Conservation (phyloP, 2,113 vertebrate species). For the Erpornis zantholeuca region DNA sequence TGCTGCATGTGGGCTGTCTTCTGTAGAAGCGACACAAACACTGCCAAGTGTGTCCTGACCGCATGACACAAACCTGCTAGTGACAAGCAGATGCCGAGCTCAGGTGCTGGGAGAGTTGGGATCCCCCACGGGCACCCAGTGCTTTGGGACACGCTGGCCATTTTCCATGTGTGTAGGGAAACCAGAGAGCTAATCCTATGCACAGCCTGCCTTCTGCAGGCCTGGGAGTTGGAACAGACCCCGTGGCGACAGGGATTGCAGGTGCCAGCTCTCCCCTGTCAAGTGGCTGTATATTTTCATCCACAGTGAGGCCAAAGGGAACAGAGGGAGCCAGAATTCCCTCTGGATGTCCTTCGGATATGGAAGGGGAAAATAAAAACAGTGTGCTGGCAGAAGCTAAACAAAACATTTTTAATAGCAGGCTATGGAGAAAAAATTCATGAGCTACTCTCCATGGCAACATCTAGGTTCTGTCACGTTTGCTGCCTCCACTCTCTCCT, state of each 20-base stretch:
- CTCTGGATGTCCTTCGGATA: not conserved
- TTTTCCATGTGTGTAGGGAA: not conserved
- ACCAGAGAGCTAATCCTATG: not conserved
- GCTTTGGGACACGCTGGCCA: not conserved
- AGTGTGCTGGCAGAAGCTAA: not conserved
- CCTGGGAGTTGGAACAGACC: not conserved
- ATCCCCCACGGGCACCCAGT: not conserved
- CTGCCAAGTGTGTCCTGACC: not conserved
- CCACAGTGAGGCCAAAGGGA: not conserved
- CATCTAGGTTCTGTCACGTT: slow-evolving; percentile 30
- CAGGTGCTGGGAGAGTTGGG: not conserved
- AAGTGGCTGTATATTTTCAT: not conserved
- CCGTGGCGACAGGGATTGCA: not conserved
- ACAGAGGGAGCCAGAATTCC: not conserved
- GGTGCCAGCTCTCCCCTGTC: not conserved
- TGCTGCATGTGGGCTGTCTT: not conserved
- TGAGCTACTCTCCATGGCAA: slow-evolving; percentile 49
- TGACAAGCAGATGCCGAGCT: not conserved
- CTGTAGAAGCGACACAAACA: not conserved
- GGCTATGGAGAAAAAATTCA: not conserved
- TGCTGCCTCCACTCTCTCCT: slow-evolving; percentile 8
- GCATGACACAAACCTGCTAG: not conserved
- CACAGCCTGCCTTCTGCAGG: not conserved
- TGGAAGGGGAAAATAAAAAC: not conserved
- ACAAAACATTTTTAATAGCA: slow-evolving; percentile 35